Evolutionary conservation across 2,113 vertebrate species (phyloP), one percentile per base, ranked within the genome.

Genomic region (Litocranius walleri): DNA sequence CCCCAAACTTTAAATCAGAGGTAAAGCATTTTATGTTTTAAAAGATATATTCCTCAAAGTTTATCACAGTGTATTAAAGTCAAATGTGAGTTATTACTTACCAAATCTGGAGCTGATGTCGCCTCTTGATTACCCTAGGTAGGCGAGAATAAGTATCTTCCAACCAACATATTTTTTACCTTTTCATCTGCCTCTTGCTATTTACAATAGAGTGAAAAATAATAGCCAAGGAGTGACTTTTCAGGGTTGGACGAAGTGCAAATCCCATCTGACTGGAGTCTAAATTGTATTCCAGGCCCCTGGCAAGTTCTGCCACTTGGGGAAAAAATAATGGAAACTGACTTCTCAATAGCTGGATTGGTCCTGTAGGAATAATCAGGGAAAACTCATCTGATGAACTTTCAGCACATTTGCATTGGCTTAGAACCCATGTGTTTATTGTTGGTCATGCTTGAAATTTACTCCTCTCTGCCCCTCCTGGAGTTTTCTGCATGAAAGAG

Each of bases 11-110:
- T 98, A 99, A 99, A 98, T 98, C 98, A 98, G 97, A 98, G 97
- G 98, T 98, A 99, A 99, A 98, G 98, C 97, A 97, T 98, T 99
- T 98, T 98, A 99, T 97, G 95, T 95, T 99, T 98, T 98, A 98
- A 92, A 98, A 98, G 97, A 98, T 98, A 98, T 95, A 98, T 98
- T 98, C 84, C 56, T 45, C 98, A 97, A 98, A 98, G 98, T 99
- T 99, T 98, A 98, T 98, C 43, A 56, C 94, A 84, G 97, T 92
- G 87, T 95, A 97, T 97, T 98, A 98, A 98, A 99, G 98, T 97
- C 93, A 48, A 95, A 98, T 95, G 97, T 98, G 98, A 98, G 92
- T 98, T 97, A 96, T 94, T 95, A 93, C 10, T 25, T 90, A 98
- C 95, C 95, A 96, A 98, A 98, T 98, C 98, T 91, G 93, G 85